Base-by-base conservation (phyloP, 2,113 vertebrate species). In the Cygnus buccinator region DNA sequence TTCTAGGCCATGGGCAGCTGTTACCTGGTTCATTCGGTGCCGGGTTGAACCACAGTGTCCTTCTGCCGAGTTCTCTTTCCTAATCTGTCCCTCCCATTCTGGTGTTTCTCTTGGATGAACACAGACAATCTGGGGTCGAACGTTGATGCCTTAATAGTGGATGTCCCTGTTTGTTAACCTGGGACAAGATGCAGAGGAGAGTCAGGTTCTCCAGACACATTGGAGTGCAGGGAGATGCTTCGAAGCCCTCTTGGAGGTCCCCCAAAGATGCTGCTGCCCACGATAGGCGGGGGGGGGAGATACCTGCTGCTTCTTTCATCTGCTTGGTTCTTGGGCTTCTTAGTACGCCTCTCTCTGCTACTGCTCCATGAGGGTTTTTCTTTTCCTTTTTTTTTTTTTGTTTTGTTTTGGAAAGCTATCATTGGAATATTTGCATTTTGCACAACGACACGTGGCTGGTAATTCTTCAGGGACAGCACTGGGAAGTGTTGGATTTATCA, bases 391-490 rank as follows among this genome's bases (percentile, higher is more conserved):
- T 44, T 44, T 44, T 48, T 29, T 35, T 21, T 41, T 11, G 39
- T 91, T 90, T 89, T 63, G 70, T 80, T 82, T 90, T 55, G 48
- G 89, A 77, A 92, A 93, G 87, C 63, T 95, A 67, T 94, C 93
- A 87, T 98, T 94, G 94, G 93, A 96, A 91, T 97, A 90, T 97
- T 98, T 98, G 98, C 96, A 91, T 97, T 98, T 98, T 98, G 98
- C 98, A 98, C 98, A 97, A 57, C 66, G 87, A 97, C 96, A 93
- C 87, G 78, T 79, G 35, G 82, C 94, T 97, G 97, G 93, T 96
- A 96, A 91, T 96, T 97, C 95, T 97, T 94, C 90, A 95, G 95
- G 95, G 95, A 92, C 95, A 96, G 95, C 92, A 62, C 96, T 97
- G 95, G 90, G 92, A 97, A 94, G 37, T 76, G 68, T 81, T 93